Evolutionary conservation across 2,797 vertebrate genomes (phyloP), one percentile per base, ranked within the genome.

Genomic region (Scolopax bukidnonensis): DNA sequence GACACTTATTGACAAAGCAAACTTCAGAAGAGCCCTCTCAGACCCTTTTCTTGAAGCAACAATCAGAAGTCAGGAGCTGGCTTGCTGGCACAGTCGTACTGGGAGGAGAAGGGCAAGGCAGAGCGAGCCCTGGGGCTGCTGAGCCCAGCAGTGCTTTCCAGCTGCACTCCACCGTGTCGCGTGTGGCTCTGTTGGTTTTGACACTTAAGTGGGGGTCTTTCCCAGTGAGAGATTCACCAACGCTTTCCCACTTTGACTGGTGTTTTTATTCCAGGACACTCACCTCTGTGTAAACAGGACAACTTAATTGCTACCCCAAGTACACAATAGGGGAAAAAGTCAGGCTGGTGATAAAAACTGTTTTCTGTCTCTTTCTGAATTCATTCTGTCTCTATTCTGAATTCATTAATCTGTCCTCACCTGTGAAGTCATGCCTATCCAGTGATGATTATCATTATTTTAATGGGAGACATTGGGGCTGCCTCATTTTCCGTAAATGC

Each of bases 81-180:
- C 38, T 81, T 50, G 38, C 48, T 71, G 69, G 28, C 9, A 6
- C 68, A 2, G 3, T 36, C 2, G 3, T 32, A 18, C 15, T n/a
- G 12, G 36, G 67, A 86, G n/a, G 30, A 65, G 36, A 33, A 54
- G 30, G 18, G 32, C 65, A 75, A 78, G 68, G 57, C 41, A 27
- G 27, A 59, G 50, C 1, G 10, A 56, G 50, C 43, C 43, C 56
- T 38, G 40, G 1, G 4, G 4, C 45, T 54, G 14, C 67, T 38
- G 48, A 65, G 51, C 60, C 47, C 33, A 45, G 67, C 50, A 51
- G 33, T 1, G 4, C 18, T 73, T 60, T 51, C 30, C 47, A 63
- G 3, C 41, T 27, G 1, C 1, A 2, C 21, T 63, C 51, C 9
- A 2, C 21, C 13, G 38, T 4, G 19, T 10, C 24, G 23, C 1